Percentiles rank a stretch among this genome's conserved stretches.
Evolutionary conservation across 35 echinoderm and acorn worm species (phyloP).

Genomic region (Strongylocentrotus purpuratus): DNA sequence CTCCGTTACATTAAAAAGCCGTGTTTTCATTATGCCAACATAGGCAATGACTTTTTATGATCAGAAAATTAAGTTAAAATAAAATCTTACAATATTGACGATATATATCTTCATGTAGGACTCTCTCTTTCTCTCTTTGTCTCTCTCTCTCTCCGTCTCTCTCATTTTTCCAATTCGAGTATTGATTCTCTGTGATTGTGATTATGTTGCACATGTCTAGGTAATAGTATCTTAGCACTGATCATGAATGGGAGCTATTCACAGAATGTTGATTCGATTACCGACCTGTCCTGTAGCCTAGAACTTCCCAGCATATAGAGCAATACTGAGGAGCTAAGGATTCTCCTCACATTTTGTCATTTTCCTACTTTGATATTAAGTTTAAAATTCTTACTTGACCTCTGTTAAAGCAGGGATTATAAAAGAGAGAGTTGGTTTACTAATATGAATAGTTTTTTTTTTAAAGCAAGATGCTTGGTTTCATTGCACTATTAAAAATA

Average conservation of each 20-base stretch:
- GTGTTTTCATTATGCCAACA: not conserved
- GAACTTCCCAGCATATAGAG: not conserved
- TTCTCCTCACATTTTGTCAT: not conserved
- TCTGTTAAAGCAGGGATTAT: not conserved
- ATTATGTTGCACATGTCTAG: not conserved
- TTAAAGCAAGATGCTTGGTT: not conserved
- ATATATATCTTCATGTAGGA: no score
- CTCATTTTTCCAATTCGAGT: not conserved
- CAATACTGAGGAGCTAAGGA: not conserved
- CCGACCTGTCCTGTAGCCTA: not conserved
- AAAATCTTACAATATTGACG: no score
- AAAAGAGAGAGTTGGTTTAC: no score
- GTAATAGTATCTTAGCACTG: not conserved
- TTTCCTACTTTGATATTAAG: not conserved
- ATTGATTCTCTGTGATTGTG: not conserved
- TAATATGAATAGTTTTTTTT: not conserved
- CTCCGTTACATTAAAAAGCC: not conserved
- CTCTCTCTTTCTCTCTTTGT: no score
- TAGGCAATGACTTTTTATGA: no score
- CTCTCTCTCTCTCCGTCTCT: no score
- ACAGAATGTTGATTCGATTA: constrained; percentile 38
- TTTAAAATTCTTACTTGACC: not conserved
- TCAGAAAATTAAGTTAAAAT: no score
- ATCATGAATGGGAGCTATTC: constrained; percentile 14
- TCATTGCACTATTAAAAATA: no score